Evolutionary conservation across 2,888 invertebrate genomes (phyloP), one percentile per base, ranked within the genome.

Genomic region (Agrotis segetum): DNA sequence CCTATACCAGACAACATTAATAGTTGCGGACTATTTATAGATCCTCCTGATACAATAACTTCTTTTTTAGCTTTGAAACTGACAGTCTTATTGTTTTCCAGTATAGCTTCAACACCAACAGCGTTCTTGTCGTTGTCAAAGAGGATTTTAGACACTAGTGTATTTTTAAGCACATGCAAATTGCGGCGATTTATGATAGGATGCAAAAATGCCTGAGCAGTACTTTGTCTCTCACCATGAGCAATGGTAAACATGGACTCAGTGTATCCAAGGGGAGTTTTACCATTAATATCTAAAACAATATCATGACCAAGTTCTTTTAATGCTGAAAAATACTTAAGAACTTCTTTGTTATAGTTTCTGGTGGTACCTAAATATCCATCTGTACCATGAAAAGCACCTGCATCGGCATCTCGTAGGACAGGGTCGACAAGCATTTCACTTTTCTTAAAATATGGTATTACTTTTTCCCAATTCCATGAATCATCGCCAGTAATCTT

Each of bases 1-100:
- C 96, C 96, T 2, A 96, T 85, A 1, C 96, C 96, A 0, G 96
- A 96, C 0, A 96, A 82, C 91, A 96, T 93, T 0, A 96, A 85
- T 0, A 96, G 80, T 78, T 96, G 92, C 0, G 96, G 95, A 0
- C 95, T 92, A 71, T 94, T 93, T 16, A 96, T 88, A 9, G 91
- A 84, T 2, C 96, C 96, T 0, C 93, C 95, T 1, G 95, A 93
- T 9, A 96, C 52, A 49, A 96, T 94, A 0, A 96, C 89, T 80
- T 96, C 96, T 78, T 92, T 96, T 29, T 73, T 91, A 1, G 91
- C 92, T 46, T 60, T 46, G 1, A 87, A 55, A 88, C 88, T 29
- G 88, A 76, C 3, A 73, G 87, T 19, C 21, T 71, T 17, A 76
- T 90, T 89, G 2, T 85, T 81, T 17, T 81, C 29, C 14, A 72